Evolutionary conservation across 2,113 vertebrate genomes (phyloP).

Genomic region (Clarias macrocephalus): DNA sequence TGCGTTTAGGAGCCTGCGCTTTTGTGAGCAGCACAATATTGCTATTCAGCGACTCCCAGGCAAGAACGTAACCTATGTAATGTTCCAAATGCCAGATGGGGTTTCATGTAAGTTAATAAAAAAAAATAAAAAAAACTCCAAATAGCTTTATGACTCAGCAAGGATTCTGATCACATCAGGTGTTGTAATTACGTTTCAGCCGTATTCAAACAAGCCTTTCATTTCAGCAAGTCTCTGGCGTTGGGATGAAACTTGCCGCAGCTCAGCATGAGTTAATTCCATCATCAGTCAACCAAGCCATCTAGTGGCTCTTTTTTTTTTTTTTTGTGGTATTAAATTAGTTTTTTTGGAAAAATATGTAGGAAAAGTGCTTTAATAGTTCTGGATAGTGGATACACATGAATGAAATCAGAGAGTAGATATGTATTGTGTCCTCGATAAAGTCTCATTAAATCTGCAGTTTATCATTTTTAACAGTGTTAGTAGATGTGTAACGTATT

Average conservation of each 20-base stretch:
- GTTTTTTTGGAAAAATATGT: neutral
- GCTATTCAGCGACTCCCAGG: constrained; percentile 13
- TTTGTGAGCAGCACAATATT: neutral
- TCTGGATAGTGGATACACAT: neutral
- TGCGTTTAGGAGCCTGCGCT: neutral
- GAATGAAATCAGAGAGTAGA: neutral
- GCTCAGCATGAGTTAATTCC: constrained; percentile 24
- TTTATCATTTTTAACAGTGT: neutral
- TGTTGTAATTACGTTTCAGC: constrained; percentile 41
- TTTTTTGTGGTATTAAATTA: too few relatives aligned
- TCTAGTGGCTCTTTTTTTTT: neutral
- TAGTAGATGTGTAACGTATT: neutral
- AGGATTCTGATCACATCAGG: constrained; percentile 40
- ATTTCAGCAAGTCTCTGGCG: constrained; percentile 10
- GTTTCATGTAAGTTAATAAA: constrained; percentile 38
- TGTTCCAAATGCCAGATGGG: constrained; percentile 29
- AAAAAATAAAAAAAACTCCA: constrained; percentile 42
- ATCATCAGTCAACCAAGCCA: neutral
- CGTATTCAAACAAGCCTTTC: constrained; percentile 29
- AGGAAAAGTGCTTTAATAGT: constrained; percentile 16
- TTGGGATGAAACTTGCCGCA: constrained; percentile 26
- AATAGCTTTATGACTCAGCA: constrained; percentile 42
- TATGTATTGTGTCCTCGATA: neutral
- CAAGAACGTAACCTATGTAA: constrained; percentile 24
- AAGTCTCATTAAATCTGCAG: neutral